phyloP scores from a whole-genome alignment of 2,797 vertebrate genomes.

The Premnoplex brunnescens region DNA sequence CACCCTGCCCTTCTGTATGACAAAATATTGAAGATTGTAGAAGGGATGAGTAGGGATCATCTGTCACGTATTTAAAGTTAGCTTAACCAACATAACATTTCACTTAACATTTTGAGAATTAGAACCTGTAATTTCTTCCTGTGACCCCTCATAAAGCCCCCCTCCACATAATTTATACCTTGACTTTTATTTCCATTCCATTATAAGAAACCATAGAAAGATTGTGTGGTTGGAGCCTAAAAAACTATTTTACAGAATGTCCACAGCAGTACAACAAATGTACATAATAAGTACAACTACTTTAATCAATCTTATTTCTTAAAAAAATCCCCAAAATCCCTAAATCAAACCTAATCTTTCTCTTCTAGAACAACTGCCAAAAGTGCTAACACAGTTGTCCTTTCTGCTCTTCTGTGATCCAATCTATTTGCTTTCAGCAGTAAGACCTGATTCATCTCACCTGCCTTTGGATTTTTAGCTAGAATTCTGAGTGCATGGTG shows the following conservation, averaged over 20 bases:
- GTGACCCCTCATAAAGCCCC: neutral
- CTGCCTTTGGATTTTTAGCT: neutral
- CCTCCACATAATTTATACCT: neutral
- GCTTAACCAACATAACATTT: neutral
- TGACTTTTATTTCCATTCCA: neutral
- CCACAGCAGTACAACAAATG: neutral
- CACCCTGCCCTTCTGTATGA: neutral
- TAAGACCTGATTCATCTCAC: neutral
- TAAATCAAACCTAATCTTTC: fast-evolving
- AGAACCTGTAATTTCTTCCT: neutral
- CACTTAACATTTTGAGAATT: neutral
- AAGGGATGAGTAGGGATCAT: neutral
- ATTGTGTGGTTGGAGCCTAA: neutral
- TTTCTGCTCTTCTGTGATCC: neutral
- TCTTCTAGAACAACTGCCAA: neutral
- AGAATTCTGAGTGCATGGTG: neutral
- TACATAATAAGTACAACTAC: neutral
- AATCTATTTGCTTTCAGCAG: neutral
- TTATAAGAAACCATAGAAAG: neutral
- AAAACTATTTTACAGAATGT: neutral
- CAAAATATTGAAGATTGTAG: neutral
- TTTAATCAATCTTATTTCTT: neutral
- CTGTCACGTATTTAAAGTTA: neutral
- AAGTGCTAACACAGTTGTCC: neutral
- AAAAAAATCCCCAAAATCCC: neutral